phyloP scores from a whole-genome alignment of 1,140 invertebrate genomes.

The Cyphomyrmex costatus region DNA sequence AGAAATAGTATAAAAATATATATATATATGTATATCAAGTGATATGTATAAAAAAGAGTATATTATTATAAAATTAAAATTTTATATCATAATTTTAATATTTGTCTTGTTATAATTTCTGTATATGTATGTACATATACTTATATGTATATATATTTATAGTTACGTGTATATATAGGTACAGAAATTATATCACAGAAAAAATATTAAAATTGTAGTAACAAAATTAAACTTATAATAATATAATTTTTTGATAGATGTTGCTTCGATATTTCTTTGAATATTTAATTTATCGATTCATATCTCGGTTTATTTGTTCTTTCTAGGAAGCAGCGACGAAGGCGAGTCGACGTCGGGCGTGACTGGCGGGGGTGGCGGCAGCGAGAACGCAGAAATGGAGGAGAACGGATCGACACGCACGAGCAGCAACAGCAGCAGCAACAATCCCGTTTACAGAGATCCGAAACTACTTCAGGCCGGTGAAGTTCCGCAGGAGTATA shows the following conservation, averaged over 20 bases:
- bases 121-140: no score
- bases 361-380: slow-evolving; percentile 70
- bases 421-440: slow-evolving; percentile 62
- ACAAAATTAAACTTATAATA: not conserved
- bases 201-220: not conserved
- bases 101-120: no score
- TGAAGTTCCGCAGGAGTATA: slow-evolving; percentile 76
- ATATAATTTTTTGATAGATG: not conserved
- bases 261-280: not conserved
- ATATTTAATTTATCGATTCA: not conserved
- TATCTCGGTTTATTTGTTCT: not conserved
- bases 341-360: slow-evolving; percentile 78
- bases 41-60: no score
- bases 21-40: no score
- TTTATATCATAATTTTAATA: no score
- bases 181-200: not conserved
- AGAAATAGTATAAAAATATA: not conserved
- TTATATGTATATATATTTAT: no score
- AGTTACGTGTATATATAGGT: not conserved
- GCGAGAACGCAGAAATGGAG: slow-evolving; percentile 80
- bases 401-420: slow-evolving; percentile 80
- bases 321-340: slow-evolving; percentile 85
- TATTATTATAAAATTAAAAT: no score
- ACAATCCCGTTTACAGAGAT: slow-evolving; percentile 75
- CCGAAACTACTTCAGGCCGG: slow-evolving; percentile 71